Percentiles rank a stretch among this genome's conserved stretches.
These are phyloP conservation scores for Melangyna quadrimaculata DNA, from an alignment of 2,888 invertebrate species.

Conservation along the genomic window DNA sequence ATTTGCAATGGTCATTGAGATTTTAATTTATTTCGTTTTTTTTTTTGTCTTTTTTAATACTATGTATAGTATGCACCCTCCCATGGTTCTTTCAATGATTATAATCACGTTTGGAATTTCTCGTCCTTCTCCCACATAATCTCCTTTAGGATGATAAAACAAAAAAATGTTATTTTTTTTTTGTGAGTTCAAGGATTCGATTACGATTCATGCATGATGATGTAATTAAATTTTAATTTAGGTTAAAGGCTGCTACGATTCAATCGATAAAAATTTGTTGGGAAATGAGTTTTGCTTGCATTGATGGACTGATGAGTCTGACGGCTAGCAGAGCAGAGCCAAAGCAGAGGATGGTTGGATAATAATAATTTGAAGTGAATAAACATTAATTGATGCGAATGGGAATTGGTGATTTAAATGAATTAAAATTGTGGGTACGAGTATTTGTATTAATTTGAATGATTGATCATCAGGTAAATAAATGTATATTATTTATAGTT, in stretches of 20 bases:
- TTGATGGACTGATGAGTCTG: background rate
- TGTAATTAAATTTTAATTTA: constrained; percentile 71
- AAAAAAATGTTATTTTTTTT: constrained; percentile 4
- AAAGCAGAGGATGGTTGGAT: background rate
- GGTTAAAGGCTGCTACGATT: constrained; percentile 64
- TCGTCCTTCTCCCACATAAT: background rate
- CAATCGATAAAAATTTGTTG: constrained; percentile 65
- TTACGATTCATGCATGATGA: constrained; percentile 68
- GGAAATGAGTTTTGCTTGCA: constrained; percentile 44
- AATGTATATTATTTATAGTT: background rate
- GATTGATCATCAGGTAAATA: background rate
- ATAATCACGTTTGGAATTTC: constrained; percentile 40
- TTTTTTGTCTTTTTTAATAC: background rate
- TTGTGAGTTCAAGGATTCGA: constrained; percentile 67
- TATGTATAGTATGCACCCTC: background rate
- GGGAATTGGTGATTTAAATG: constrained; percentile 27
- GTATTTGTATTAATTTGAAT: constrained; percentile 33
- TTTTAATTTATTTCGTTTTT: constrained; percentile 44
- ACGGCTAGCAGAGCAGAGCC: background rate
- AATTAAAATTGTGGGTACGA: constrained; percentile 22
- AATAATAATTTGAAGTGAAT: constrained; percentile 42
- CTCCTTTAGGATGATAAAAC: background rate
- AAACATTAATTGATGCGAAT: constrained; percentile 55
- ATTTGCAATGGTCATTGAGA: constrained; percentile 70
- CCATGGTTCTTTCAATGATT: constrained; percentile 30